Conservation (phyloP, 2,888 invertebrate species). For the Rhamphomyia laevipes region DNA sequence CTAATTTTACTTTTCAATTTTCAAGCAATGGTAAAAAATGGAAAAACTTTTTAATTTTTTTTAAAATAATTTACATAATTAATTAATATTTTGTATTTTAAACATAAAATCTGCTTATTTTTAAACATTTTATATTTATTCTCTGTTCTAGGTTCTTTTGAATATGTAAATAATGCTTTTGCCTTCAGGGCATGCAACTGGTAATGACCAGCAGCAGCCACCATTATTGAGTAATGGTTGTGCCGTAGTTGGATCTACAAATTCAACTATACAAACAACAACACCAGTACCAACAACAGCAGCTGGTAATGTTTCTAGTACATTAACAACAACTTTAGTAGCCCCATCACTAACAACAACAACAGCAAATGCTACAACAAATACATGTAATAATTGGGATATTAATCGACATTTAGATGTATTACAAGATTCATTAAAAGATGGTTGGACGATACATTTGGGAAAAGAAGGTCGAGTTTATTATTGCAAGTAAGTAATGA, state of each 20-base stretch:
- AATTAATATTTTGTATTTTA: background rate
- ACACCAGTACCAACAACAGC: conserved; percentile 10
- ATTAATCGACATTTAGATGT: conserved; percentile 40
- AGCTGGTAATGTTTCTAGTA: background rate
- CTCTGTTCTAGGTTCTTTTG: background rate
- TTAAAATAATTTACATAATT: background rate
- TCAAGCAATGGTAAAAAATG: too few relatives aligned
- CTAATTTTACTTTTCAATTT: too few relatives aligned
- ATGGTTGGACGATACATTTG: conserved; percentile 69
- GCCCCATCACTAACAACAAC: background rate
- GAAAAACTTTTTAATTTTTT: background rate
- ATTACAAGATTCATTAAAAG: conserved; percentile 49
- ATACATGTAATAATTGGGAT: conserved; percentile 26
- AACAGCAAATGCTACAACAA: conserved; percentile 13
- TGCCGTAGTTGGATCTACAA: background rate
- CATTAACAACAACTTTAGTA: conserved; percentile 8
- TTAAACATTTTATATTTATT: background rate
- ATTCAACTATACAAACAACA: conserved; percentile 5
- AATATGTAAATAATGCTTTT: conserved; percentile 30
- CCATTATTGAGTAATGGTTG: conserved; percentile 5
- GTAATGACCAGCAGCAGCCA: conserved; percentile 30
- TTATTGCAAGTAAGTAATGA: conserved; percentile 78
- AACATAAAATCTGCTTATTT: background rate
- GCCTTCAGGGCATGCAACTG: conserved; percentile 36
- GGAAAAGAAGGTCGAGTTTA: conserved; percentile 71